A percentile compares a stretch with the other conserved stretches of the same genome.
Evolutionary conservation across 1,140 invertebrate species (phyloP).

Genomic region (Neuroterus valhalla): DNA sequence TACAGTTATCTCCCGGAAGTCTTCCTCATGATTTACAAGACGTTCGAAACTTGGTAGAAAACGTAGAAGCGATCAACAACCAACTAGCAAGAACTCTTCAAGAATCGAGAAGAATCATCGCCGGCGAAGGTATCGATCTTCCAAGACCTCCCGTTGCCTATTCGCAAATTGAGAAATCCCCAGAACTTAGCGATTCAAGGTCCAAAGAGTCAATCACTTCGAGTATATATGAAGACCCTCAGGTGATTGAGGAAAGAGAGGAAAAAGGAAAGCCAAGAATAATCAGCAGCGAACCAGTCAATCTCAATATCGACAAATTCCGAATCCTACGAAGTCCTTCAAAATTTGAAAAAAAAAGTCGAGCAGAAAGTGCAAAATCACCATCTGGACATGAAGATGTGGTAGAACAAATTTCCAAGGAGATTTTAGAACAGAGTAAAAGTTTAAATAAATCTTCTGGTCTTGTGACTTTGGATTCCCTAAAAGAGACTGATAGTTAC

Average conservation of each 20-base stretch:
- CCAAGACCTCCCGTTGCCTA: not conserved
- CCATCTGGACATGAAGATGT: constrained; percentile 45
- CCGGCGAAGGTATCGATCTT: constrained; percentile 32
- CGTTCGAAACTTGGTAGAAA: constrained; percentile 58
- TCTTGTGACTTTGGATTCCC: not conserved
- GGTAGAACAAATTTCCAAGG: constrained; percentile 63
- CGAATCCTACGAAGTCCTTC: not conserved
- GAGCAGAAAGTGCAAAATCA: not conserved
- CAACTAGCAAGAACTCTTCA: constrained; percentile 60
- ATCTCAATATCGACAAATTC: constrained; percentile 55
- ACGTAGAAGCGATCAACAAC: constrained; percentile 63
- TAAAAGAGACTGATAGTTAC: constrained; percentile 16
- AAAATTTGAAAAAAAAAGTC: constrained; percentile 16
- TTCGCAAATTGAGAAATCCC: constrained; percentile 8
- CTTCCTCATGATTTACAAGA: constrained; percentile 48
- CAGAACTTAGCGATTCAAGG: constrained; percentile 29
- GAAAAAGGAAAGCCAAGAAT: constrained; percentile 58
- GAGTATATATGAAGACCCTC: constrained; percentile 32
- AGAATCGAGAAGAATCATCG: constrained; percentile 63
- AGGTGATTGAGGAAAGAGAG: constrained; percentile 37
- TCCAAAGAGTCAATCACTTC: constrained; percentile 36
- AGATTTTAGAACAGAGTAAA: constrained; percentile 69
- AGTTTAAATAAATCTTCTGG: constrained; percentile 47
- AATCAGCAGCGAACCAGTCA: constrained; percentile 59
- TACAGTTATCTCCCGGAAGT: constrained; percentile 51